Conservation (phyloP, 1,140 invertebrate genomes). For the Hydropsyche tenuis region DNA sequence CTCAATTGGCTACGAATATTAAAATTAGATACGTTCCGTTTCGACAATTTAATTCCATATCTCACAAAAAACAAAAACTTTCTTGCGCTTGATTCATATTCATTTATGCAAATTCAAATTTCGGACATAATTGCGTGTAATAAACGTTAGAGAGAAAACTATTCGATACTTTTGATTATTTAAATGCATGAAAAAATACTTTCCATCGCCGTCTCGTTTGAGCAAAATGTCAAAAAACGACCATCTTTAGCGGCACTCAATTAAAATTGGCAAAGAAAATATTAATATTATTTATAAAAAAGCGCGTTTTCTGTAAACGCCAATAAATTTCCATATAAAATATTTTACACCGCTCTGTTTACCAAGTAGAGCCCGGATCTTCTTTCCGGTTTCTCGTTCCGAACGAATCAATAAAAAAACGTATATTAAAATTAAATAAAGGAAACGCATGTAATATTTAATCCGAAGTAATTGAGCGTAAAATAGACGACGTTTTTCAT, state of each 20-base stretch:
- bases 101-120: conserved; percentile 17
- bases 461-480: no score
- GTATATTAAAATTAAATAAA: background rate
- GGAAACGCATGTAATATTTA: no score
- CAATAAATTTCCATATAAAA: conserved; percentile 34
- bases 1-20: background rate
- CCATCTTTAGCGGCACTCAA: background rate
- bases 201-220: background rate
- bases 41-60: conserved; percentile 15
- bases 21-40: background rate
- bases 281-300: conserved; percentile 25
- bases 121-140: background rate
- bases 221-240: background rate
- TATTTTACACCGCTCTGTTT: conserved; percentile 32
- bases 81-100: no score
- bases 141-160: background rate
- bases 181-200: background rate
- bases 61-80: background rate
- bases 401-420: conserved; percentile 4
- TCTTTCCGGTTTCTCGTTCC: conserved; percentile 3
- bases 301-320: background rate
- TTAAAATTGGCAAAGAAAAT: background rate
- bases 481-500: no score
- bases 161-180: conserved; percentile 25
- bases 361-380: conserved; percentile 12